Evolutionary conservation across 2,113 vertebrate genomes (phyloP).

Genomic region (Cyphomyrus plagiostoma): DNA sequence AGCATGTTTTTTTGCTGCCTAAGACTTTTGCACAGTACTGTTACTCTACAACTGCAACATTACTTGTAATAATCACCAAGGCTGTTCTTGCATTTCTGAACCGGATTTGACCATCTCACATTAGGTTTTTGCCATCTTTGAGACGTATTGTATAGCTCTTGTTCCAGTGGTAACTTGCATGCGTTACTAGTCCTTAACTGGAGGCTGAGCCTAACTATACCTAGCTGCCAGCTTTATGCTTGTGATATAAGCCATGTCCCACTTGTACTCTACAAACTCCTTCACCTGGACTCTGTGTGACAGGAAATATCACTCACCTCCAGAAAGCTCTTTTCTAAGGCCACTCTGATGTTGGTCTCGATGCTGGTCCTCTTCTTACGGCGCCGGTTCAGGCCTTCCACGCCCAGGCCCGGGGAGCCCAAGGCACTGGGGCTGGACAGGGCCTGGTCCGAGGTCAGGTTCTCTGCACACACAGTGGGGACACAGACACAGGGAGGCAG

Average conservation of each 20-base stretch:
- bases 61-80: neutral
- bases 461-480: slow-evolving; percentile 75
- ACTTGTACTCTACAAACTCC: neutral
- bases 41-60: neutral
- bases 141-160: neutral
- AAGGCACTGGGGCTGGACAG: slow-evolving; percentile 92
- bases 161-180: neutral
- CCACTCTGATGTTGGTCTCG: slow-evolving; percentile 99
- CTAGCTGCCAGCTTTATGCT: neutral
- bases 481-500: slow-evolving; percentile 46
- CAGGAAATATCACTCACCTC: slow-evolving; percentile 68
- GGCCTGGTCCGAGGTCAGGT: slow-evolving; percentile 89
- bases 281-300: neutral
- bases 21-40: neutral
- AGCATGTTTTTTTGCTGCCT: no score
- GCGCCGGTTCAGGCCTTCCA: slow-evolving; percentile 94
- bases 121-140: neutral
- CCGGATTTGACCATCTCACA: neutral
- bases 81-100: neutral
- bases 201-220: neutral
- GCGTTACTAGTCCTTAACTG: neutral
- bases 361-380: slow-evolving; percentile 99
- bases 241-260: neutral
- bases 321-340: slow-evolving; percentile 99
- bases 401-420: slow-evolving; percentile 84